Base-by-base conservation (phyloP, 2,797 vertebrate genomes). In the Apogon talboti region DNA sequence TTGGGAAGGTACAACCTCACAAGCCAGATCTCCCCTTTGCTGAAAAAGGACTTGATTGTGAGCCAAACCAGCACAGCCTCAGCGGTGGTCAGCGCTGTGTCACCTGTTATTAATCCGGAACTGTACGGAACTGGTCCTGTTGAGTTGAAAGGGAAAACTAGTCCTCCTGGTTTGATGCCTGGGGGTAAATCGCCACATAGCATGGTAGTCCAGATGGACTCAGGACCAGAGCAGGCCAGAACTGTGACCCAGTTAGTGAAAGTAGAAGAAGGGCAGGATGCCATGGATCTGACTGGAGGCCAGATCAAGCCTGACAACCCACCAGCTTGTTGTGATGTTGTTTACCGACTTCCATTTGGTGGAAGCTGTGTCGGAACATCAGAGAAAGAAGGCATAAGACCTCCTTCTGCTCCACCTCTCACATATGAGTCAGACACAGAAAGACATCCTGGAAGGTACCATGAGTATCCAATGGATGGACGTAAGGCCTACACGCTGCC, bases 341-440 rank as follows among this genome's bases (percentile, higher is more conserved):
- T 99, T 87, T 99, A 99, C 85, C 95, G 95, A 78, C 94, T 99
- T 66, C 97, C 98, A 45, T 99, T 99, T 7, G 94, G 95, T 6
- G 88, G 96, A 58, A 98, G 93, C 82, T 99, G 97, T 88, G 93
- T 94, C 0, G 96, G 96, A 11, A 87, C 79, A 24, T 90, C 95
- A 2, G 97, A 98, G 80, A 95, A 95, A 90, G 90, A 92, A 73
- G 92, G 88, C 40, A 89, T 94, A 91, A 44, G 60, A 75, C 62
- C 93, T 52, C 89, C 94, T 48, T 89, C 92, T 0, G 90, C 92
- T 7, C 87, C 91, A 74, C 89, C 93, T 43, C 94, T 95, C 21
- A 92, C 94, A 38, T 85, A 92, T 0, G 96, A 97, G 62, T 89
- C 92, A 49, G 86, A 91, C 0, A 89, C 91, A 67, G 96, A 98